Evolutionary conservation across 2,113 vertebrate genomes (phyloP), one percentile per base, ranked within the genome.

Genomic region (Paratilapia polleni): DNA sequence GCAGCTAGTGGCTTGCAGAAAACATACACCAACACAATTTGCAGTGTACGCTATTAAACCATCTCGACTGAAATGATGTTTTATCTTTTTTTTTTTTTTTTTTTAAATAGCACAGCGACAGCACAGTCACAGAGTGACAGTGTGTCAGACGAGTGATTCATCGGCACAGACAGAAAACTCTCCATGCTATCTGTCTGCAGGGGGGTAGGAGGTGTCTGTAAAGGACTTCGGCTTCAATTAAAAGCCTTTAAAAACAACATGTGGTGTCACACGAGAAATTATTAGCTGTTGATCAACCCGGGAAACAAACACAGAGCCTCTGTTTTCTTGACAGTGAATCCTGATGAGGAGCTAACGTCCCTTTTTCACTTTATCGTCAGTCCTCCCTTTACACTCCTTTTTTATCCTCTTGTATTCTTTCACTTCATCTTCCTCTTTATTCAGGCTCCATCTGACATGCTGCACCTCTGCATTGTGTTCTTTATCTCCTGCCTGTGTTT

Each of bases 261-360:
- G 62, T 24, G 12, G 36, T 41, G 9, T 15, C 11, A 0, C 12
- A 0, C 2, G 12, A 64, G 5, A 36, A 1, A 20, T 34, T 31
- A 31, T 31, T 20, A 3, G 12, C 28, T 31, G 61, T 38, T 24
- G 5, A 26, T 0, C 38, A 22, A 0, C 4, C 36, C 4, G 36
- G 36, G 4, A 36, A 17, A 41, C 63, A 26, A 68, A 7, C n/a
- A 6, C 36, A 17, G 36, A 17, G 1, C 4, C 36, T 41, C 8
- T 41, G 38, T 38, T 38, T 38, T 38, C 38, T 38, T 38, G 13
- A 43, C 2, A 0, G 34, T 22, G 24, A 66, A 15, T 19, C 19
- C 19, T 4, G 8, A 54, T 54, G 49, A 43, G 12, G 41, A 43
- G 12, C 4, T 43, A 43, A 17, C 49, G 8, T 52, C 17, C 2